A percentile compares a stretch with the other conserved stretches of the same genome.
Conservation (phyloP, 2,797 vertebrate species). For the Periparus ater region DNA sequence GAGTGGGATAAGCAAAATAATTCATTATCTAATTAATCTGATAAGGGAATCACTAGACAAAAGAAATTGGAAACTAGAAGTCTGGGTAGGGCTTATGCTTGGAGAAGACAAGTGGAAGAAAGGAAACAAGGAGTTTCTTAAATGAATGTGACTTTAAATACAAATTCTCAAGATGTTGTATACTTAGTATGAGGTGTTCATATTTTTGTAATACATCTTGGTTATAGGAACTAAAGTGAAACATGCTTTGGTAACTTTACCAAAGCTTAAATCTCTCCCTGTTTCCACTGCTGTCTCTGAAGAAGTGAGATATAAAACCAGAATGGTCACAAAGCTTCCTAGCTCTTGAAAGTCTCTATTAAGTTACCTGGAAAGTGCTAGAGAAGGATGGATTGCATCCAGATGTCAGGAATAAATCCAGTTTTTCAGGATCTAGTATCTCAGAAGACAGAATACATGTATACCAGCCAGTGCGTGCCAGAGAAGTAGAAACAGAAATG, state of each 20-base stretch:
- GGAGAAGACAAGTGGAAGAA: neutral
- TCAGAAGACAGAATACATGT: neutral
- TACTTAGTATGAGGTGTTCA: neutral
- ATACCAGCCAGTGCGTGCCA: neutral
- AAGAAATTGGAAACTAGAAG: neutral
- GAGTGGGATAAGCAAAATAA: neutral
- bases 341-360: neutral
- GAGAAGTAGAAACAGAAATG: neutral
- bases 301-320: neutral
- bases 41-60: neutral
- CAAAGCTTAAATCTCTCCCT: neutral
- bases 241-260: neutral
- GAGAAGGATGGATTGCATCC: neutral
- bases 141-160: neutral
- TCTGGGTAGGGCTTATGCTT: neutral
- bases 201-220: neutral
- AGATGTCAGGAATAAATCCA: neutral
- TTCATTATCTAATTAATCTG: neutral
- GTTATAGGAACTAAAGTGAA: neutral
- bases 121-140: neutral
- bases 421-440: neutral
- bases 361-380: neutral
- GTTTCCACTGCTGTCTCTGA: neutral
- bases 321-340: neutral
- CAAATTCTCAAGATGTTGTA: neutral